A percentile compares a stretch with the other conserved stretches of the same genome.
phyloP scores from a whole-genome alignment of 2,113 vertebrate genomes.

The Octodon degus region DNA sequence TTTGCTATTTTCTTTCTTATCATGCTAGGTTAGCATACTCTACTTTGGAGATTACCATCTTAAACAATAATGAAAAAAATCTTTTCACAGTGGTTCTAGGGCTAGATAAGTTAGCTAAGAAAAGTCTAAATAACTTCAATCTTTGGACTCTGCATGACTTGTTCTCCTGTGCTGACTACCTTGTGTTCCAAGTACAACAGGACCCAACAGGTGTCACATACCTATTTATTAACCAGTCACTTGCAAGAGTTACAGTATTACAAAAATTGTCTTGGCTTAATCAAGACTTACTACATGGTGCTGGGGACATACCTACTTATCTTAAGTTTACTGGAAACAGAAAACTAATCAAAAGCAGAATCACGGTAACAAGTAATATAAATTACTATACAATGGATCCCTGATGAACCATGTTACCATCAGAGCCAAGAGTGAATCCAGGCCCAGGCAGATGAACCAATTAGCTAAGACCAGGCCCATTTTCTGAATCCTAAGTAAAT shows the following conservation, averaged over 20 bases:
- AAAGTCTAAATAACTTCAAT: neutral
- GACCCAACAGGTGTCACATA: neutral
- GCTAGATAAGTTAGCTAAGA: slow-evolving; percentile 34
- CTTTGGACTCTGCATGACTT: neutral
- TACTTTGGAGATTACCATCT: slow-evolving; percentile 35
- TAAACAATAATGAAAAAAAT: neutral
- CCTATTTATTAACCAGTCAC: neutral
- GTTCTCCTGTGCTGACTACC: neutral
- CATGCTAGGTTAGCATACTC: neutral
- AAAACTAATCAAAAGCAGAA: slow-evolving; percentile 49
- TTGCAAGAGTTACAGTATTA: slow-evolving; percentile 3
- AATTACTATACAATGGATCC: neutral
- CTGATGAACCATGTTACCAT: neutral
- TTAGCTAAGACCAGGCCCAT: neutral
- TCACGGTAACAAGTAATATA: neutral
- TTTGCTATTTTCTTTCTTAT: slow-evolving; percentile 31
- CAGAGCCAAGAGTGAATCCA: neutral
- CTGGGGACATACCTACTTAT: neutral
- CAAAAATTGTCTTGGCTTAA: slow-evolving; percentile 16
- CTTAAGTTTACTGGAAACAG: neutral
- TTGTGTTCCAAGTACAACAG: neutral
- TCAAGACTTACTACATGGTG: slow-evolving; percentile 3
- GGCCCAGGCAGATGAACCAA: neutral
- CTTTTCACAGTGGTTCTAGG: slow-evolving; percentile 27
- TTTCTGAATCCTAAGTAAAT: slow-evolving; percentile 31